phyloP scores from a whole-genome alignment of 2,113 vertebrate genomes.

The Terrapene triunguis region DNA sequence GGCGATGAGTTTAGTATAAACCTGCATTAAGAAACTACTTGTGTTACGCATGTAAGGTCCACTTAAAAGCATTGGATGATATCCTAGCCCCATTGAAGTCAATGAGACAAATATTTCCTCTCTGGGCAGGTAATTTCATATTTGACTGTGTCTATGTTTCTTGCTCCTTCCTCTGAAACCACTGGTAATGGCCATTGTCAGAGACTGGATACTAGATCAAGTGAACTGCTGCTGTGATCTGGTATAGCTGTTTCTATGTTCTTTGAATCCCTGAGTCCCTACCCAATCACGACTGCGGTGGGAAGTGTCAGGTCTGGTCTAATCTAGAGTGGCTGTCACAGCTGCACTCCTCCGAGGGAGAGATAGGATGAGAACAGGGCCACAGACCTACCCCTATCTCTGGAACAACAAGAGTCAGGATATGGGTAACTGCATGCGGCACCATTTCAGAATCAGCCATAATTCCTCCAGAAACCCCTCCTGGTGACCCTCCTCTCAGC shows the following conservation, averaged over 20 bases:
- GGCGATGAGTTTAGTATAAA: background rate
- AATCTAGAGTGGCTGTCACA: fast-evolving
- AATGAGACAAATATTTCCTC: background rate
- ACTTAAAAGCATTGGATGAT: slow-evolving; percentile 6
- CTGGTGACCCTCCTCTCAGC: background rate
- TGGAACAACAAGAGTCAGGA: background rate
- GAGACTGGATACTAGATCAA: fast-evolving
- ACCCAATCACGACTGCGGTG: background rate
- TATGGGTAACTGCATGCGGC: background rate
- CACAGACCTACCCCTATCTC: background rate
- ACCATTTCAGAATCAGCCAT: background rate
- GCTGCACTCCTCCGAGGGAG: background rate
- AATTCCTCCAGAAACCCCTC: background rate
- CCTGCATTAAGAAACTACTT: background rate
- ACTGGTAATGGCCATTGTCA: background rate
- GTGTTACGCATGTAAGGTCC: background rate
- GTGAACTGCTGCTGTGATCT: background rate
- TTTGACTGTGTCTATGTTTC: background rate
- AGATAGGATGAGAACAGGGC: fast-evolving
- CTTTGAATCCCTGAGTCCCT: fast-evolving
- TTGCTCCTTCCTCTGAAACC: background rate
- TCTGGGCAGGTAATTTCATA: background rate
- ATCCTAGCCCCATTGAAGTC: background rate
- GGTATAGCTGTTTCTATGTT: fast-evolving
- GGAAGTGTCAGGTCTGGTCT: background rate